Evolutionary conservation across 2,888 invertebrate species (phyloP).

Genomic region (Yponomeuta sedellus): DNA sequence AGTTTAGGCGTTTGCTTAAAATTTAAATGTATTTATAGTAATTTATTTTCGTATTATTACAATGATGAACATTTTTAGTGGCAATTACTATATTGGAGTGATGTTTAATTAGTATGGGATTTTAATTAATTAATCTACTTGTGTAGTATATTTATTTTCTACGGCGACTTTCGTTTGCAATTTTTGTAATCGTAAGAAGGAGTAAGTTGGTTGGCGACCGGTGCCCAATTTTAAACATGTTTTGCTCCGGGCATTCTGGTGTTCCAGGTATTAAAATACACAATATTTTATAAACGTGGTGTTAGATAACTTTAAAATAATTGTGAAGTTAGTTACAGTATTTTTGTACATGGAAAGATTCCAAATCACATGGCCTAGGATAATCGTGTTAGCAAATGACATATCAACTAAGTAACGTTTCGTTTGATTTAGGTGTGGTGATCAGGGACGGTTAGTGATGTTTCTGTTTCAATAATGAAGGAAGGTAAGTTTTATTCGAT

Average conservation of each 20-base stretch:
- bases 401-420: conserved; percentile 67
- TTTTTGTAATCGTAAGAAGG: neutral
- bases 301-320: conserved; percentile 59
- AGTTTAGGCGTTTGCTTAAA: conserved; percentile 62
- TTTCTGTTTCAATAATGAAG: conserved; percentile 33
- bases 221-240: conserved; percentile 27
- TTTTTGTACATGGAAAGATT: conserved; percentile 69
- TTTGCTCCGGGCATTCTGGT: neutral
- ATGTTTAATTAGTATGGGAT: conserved; percentile 62
- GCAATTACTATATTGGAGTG: conserved; percentile 49
- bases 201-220: neutral
- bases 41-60: conserved; percentile 64
- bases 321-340: conserved; percentile 63
- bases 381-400: conserved; percentile 64
- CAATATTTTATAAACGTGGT: conserved; percentile 24
- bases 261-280: neutral
- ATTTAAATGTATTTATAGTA: conserved; percentile 51
- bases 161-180: conserved; percentile 32
- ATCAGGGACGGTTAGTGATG: conserved; percentile 55
- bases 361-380: conserved; percentile 58
- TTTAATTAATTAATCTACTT: conserved; percentile 32
- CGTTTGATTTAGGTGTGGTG: conserved; percentile 44
- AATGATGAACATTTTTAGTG: conserved; percentile 37
- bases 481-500: conserved; percentile 50
- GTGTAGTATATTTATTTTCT: conserved; percentile 41